Percentiles rank a stretch among this genome's conserved stretches.
phyloP scores from a whole-genome alignment of 2,797 vertebrate species.

The Erithacus rubecula region DNA sequence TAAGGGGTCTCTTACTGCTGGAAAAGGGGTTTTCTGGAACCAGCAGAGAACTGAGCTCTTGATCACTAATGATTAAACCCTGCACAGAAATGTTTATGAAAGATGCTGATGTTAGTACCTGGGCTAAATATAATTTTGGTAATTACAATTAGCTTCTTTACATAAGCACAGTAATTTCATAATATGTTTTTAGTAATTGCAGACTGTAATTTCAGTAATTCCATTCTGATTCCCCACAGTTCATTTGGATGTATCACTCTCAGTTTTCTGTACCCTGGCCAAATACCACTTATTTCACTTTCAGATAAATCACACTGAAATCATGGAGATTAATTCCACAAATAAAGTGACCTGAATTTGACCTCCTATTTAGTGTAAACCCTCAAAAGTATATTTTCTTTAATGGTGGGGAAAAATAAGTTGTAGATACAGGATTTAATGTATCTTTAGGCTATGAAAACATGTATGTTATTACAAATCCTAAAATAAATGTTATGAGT shows the following conservation, averaged over 20 bases:
- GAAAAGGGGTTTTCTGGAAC: neutral
- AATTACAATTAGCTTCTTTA: conserved; percentile 1
- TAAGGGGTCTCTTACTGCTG: neutral
- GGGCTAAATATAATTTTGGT: neutral
- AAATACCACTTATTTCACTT: neutral
- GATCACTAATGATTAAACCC: neutral
- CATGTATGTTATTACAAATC: neutral
- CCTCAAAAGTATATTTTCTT: neutral
- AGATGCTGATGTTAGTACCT: neutral
- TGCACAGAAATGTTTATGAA: neutral
- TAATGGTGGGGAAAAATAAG: neutral
- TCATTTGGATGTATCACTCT: neutral
- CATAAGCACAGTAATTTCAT: neutral
- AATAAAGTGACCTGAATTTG: neutral
- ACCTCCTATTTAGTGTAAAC: neutral
- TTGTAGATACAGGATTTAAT: neutral
- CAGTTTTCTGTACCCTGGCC: neutral
- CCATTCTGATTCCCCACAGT: neutral
- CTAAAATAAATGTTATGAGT: neutral
- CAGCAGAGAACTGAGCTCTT: neutral
- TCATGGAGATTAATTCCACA: neutral
- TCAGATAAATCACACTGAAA: neutral
- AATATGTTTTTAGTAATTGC: neutral
- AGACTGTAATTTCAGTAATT: conserved; percentile 2
- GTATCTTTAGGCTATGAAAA: neutral